These are phyloP conservation scores for Scytalopus superciliaris DNA, from an alignment of 2,113 vertebrate species.

Conservation along the genomic window DNA sequence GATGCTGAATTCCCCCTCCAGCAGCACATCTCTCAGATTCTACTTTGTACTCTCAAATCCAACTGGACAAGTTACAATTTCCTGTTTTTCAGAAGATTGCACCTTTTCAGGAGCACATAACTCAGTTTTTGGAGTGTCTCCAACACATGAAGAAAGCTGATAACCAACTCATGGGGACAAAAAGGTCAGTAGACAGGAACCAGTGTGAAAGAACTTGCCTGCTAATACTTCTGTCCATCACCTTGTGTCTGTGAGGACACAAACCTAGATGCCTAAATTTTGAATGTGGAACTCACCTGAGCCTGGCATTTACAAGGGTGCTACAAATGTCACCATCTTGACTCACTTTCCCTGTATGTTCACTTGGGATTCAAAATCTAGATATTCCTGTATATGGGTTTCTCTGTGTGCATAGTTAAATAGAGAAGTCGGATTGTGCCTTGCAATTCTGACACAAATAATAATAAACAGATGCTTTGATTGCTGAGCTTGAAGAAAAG, in stretches of 20 bases:
- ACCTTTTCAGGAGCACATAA: background rate
- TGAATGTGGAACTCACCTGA: background rate
- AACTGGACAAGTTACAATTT: background rate
- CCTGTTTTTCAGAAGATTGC: background rate
- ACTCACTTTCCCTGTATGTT: background rate
- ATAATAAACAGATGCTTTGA: too few species aligned
- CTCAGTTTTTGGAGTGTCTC: background rate
- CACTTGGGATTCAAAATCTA: background rate
- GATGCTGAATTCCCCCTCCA: slow-evolving; percentile 17
- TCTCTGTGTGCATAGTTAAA: background rate
- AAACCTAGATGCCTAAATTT: background rate
- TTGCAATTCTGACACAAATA: too few species aligned
- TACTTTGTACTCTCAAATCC: background rate
- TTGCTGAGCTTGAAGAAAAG: too few species aligned
- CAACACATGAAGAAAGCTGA: background rate
- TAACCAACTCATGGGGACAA: background rate
- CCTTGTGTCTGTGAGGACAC: background rate
- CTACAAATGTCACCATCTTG: background rate
- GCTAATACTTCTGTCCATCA: background rate
- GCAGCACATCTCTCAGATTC: background rate
- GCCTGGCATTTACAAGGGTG: background rate
- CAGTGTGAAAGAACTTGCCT: background rate
- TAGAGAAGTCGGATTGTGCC: too few species aligned
- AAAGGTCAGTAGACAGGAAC: background rate
- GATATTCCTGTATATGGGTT: background rate